Evolutionary conservation across 1,140 invertebrate species (phyloP), one percentile per base, ranked within the genome.

Genomic region (Geopemphigus sp.): DNA sequence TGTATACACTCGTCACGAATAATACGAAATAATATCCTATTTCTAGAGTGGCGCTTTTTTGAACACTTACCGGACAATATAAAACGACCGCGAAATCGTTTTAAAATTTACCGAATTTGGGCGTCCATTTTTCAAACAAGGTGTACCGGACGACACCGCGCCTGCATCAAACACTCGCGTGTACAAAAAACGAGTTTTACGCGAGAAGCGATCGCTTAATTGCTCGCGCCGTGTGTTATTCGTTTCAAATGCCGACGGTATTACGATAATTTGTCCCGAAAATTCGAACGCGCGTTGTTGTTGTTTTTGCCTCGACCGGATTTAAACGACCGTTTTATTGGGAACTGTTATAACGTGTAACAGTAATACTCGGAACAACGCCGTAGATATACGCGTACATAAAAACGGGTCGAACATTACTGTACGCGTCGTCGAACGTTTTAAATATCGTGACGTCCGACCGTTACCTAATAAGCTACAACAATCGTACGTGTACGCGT

Each of bases 111-210:
- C 47, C 50, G 2, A 50, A 26, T 29, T 70, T 70, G 47, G 24
- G 14, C 45, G 53, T 70, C 24, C 66, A n/a, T n/a, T 29, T 70
- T 15, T 70, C 45, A 70, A 70, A 70, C 66, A 0, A 29, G 66
- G 10, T 70, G 10, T 19, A 19, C 26, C 53, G 47, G 53, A 53
- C 26, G 17, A 10, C 53, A 26, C 1, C 50, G 5, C 53, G 14
- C 22, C 26, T 50, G 17, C 11, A 24, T 50, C 15, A n/a, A n/a
- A n/a, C n/a, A n/a, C n/a, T n/a, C n/a, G n/a, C n/a, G n/a, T n/a
- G n/a, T n/a, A n/a, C n/a, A n/a, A n/a, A n/a, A n/a, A n/a, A n/a
- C n/a, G n/a, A n/a, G n/a, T n/a, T n/a, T n/a, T n/a, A n/a, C n/a
- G n/a, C n/a, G n/a, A n/a, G n/a, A 12, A 50, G 2, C 45, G 22